Evolutionary conservation across 2,888 invertebrate species (phyloP).

Genomic region (Pyrocoelia pectoralis): DNA sequence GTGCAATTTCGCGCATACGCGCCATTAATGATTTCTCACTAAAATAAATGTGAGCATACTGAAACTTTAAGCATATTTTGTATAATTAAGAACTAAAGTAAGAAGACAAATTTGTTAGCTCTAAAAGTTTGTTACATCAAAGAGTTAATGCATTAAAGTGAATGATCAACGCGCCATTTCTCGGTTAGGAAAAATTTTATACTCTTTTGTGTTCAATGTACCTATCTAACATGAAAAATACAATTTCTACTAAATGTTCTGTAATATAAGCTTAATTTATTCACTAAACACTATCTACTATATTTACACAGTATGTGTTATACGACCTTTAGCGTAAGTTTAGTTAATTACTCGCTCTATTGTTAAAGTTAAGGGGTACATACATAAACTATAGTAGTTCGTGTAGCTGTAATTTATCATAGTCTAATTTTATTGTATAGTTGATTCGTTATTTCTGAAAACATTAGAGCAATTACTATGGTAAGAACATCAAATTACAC

Average conservation of each 20-base stretch:
- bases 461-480: background rate
- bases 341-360: conserved; percentile 5
- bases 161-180: conserved; percentile 4
- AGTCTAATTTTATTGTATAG: background rate
- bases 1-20: conserved; percentile 7
- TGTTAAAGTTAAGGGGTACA: background rate
- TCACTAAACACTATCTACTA: background rate
- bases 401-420: background rate
- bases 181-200: background rate
- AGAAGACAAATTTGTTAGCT: conserved; percentile 11
- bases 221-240: background rate
- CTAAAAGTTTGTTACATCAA: background rate
- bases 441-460: background rate
- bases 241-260: background rate
- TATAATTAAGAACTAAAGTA: conserved; percentile 9
- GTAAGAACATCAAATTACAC: background rate
- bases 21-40: conserved; percentile 11
- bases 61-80: conserved; percentile 11
- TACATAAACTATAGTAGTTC: background rate
- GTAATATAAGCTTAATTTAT: background rate
- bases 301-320: background rate
- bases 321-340: background rate
- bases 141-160: background rate
- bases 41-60: conserved; percentile 3
- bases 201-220: no score